Base-by-base conservation (phyloP, 2,888 invertebrate genomes). In the Camponotus fellah region DNA sequence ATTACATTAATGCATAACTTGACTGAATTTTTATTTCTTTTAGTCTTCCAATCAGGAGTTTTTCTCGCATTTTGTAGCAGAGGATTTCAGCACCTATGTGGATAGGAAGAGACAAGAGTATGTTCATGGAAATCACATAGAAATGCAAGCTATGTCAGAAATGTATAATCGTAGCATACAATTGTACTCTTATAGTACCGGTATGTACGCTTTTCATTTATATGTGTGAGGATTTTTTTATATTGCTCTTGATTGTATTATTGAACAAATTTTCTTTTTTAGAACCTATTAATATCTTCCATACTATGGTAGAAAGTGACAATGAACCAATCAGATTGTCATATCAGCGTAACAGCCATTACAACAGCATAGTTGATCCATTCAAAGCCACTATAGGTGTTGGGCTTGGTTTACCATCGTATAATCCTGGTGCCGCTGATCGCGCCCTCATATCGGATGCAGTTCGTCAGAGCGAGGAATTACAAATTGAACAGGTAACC, bases 91-190 rank as follows among this genome's bases (percentile, higher is more conserved):
- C 85, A 97, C 96, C 58, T 98, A 98, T 93, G 96, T 98, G 37
- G 96, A 96, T 90, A 96, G 98, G 58, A 98, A 98, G 95, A 96
- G 98, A 34, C 96, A 96, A 91, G 97, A 97, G 92, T 96, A 97
- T 93, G 97, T 97, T 40, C 98, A 98, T 94, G 98, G 98, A 66
- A 98, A 98, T 95, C 98, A 98, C 94, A 96, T 98, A 90, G 98
- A 98, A 95, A 97, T 98, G 94, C 98, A 98, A 95, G 98, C 98
- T 34, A 97, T 98, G 96, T 97, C 97, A 81, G 98, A 98, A 95
- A 97, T 98, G 95, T 98, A 98, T 94, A 98, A 98, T 95, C 96
- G 98, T 84, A 97, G 97, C 2, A 97, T 98, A 83, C 98, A 98
- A 95, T 97, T 98, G 14, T 98, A 97, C 94, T 97, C 97, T 93